phyloP scores from a whole-genome alignment of 92 coral and sea anemone genomes.

The Porites divaricata region DNA sequence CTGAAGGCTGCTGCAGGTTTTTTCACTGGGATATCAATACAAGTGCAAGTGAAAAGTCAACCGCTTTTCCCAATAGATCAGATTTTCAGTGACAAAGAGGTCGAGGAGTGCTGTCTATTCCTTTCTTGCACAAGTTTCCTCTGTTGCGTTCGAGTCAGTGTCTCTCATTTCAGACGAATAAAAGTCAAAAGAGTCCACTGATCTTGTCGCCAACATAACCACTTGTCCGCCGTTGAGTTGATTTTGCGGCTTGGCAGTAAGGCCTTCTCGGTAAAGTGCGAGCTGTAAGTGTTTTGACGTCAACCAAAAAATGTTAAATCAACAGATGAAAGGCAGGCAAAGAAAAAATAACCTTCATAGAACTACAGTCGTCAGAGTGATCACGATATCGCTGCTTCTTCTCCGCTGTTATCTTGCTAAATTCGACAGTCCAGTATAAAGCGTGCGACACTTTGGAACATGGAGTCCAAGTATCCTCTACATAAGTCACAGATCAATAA shows the following conservation, averaged over 20 bases:
- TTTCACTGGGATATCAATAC: background rate
- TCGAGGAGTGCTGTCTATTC: background rate
- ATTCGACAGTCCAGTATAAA: conserved; percentile 15
- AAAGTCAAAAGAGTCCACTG: background rate
- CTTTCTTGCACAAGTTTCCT: background rate
- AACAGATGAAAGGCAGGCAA: too few relatives aligned
- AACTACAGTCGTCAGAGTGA: background rate
- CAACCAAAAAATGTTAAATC: too few relatives aligned
- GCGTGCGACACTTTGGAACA: background rate
- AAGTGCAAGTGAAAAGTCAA: background rate
- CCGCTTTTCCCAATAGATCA: background rate
- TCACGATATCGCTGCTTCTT: background rate
- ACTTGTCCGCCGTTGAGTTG: background rate
- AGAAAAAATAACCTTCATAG: background rate
- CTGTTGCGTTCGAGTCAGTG: background rate
- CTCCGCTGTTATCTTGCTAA: background rate
- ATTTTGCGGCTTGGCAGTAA: background rate
- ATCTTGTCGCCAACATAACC: background rate
- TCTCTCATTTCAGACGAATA: background rate
- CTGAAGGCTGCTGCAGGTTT: too few relatives aligned
- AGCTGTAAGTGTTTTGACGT: background rate
- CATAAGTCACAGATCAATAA: conserved; percentile 13
- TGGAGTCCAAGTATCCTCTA: conserved; percentile 13
- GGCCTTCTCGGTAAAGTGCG: background rate
- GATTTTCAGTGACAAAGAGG: background rate